Conservation (phyloP, 2,888 invertebrate genomes). For the Augochlorella aurata region DNA sequence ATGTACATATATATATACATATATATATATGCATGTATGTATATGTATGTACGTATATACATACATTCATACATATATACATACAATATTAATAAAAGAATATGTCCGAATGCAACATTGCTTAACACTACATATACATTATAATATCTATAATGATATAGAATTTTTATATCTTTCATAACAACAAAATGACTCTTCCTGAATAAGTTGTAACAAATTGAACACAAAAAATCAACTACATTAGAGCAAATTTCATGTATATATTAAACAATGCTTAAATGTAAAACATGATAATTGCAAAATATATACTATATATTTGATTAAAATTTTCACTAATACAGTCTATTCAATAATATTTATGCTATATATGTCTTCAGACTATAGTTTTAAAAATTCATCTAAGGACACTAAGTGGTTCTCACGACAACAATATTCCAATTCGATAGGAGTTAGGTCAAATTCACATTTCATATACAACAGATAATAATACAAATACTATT, state of each 20-base stretch:
- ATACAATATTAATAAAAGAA: slow-evolving; percentile 67
- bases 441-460: slow-evolving; percentile 23
- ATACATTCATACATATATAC: slow-evolving; percentile 42
- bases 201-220: slow-evolving; percentile 66
- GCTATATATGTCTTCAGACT: slow-evolving; percentile 28
- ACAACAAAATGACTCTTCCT: slow-evolving; percentile 65
- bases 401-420: slow-evolving; percentile 40
- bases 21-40: slow-evolving; percentile 41
- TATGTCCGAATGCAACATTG: slow-evolving; percentile 71
- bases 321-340: slow-evolving; percentile 57
- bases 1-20: slow-evolving; percentile 45
- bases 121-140: slow-evolving; percentile 62
- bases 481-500: slow-evolving; percentile 46
- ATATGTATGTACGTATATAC: slow-evolving; percentile 40
- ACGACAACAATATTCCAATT: slow-evolving; percentile 33
- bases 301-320: slow-evolving; percentile 52
- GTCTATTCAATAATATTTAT: slow-evolving; percentile 45
- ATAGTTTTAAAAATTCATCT: slow-evolving; percentile 47
- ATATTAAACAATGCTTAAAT: slow-evolving; percentile 53
- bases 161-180: slow-evolving; percentile 63
- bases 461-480: slow-evolving; percentile 28
- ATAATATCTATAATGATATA: slow-evolving; percentile 65
- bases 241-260: slow-evolving; percentile 60
- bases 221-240: slow-evolving; percentile 65
- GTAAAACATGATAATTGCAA: slow-evolving; percentile 60